phyloP scores from a whole-genome alignment of 2,113 vertebrate species.

The Percina caprodes region DNA sequence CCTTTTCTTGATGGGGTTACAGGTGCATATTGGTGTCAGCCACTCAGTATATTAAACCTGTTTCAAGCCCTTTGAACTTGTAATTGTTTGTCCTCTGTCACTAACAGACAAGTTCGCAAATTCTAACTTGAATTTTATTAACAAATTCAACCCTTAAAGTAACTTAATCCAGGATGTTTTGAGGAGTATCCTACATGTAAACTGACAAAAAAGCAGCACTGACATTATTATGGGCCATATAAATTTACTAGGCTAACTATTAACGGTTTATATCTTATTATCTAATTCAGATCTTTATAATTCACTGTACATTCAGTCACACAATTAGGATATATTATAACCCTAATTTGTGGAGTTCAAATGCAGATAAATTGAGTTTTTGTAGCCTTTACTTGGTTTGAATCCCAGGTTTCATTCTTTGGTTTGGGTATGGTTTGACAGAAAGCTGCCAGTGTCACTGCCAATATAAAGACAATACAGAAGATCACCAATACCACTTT shows the following conservation, averaged over 20 bases:
- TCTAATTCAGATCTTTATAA: not conserved
- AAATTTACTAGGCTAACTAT: not conserved
- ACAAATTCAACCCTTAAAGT: not conserved
- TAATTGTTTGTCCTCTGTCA: too few relatives aligned
- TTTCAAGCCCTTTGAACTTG: too few relatives aligned
- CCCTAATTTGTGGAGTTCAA: not conserved
- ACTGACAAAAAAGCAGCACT: not conserved
- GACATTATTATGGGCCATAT: not conserved
- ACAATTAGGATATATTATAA: not conserved
- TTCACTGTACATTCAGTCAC: not conserved
- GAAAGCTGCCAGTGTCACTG: slow-evolving; percentile 5
- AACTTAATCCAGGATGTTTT: not conserved
- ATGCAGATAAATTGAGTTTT: not conserved
- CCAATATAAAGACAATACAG: not conserved
- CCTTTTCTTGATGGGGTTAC: too few relatives aligned
- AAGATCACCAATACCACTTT: not conserved
- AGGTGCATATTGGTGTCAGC: too few relatives aligned
- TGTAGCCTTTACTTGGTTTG: not conserved
- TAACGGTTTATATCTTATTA: not conserved
- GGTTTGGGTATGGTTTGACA: slow-evolving; percentile 9
- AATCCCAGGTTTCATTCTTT: not conserved
- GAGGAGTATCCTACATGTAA: not conserved
- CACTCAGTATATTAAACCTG: too few relatives aligned
- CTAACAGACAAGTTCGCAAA: too few relatives aligned
- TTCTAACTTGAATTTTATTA: too few relatives aligned